Evolutionary conservation across 2,888 invertebrate genomes (phyloP).

Genomic region (Tipula confusa): DNA sequence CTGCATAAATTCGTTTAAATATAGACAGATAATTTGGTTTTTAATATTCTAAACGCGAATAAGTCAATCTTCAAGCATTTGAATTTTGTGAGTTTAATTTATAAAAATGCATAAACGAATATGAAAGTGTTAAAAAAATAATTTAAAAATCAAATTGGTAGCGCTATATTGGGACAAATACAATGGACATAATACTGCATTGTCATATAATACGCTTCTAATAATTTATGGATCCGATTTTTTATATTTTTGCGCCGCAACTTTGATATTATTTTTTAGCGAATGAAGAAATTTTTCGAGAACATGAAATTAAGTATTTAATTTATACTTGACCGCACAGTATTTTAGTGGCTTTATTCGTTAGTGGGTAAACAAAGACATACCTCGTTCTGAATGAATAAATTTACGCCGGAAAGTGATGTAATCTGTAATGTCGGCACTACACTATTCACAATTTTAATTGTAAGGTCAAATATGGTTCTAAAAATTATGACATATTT

Average conservation of each 20-base stretch:
- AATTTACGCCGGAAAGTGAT: background rate
- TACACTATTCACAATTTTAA: background rate
- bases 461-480: background rate
- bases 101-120: background rate
- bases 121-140: constrained; percentile 1
- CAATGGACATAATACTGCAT: background rate
- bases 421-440: background rate
- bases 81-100: background rate
- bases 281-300: background rate
- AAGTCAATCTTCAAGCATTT: background rate
- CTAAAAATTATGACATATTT: background rate
- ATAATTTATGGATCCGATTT: background rate
- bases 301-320: background rate
- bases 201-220: background rate
- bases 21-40: background rate
- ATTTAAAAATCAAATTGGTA: background rate
- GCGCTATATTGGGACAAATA: background rate
- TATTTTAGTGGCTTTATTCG: background rate
- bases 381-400: background rate
- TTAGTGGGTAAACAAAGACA: background rate
- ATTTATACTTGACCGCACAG: background rate
- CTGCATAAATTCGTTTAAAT: background rate
- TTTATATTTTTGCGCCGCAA: background rate
- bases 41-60: background rate
- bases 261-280: background rate